Percentiles rank a stretch among this genome's conserved stretches.
phyloP scores from a whole-genome alignment of 2,113 vertebrate species.

The Sigmodon hispidus region DNA sequence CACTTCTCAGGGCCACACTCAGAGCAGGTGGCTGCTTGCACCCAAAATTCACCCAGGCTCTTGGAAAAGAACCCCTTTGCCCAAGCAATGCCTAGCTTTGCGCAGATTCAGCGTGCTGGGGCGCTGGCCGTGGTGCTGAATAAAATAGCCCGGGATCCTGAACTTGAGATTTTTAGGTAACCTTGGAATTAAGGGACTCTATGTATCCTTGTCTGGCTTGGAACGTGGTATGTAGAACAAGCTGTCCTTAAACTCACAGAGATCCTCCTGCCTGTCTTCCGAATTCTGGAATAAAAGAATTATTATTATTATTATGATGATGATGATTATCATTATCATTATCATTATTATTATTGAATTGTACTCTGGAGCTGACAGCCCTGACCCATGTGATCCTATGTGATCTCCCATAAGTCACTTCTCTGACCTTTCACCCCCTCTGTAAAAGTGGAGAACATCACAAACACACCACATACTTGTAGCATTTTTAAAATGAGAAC shows the following conservation, averaged over 20 bases:
- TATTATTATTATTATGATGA: no score
- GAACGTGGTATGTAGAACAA: background rate
- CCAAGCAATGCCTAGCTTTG: accelerated
- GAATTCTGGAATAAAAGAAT: background rate
- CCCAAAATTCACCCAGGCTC: background rate
- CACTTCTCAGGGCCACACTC: background rate
- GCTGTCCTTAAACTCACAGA: background rate
- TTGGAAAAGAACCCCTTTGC: background rate
- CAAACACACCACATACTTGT: background rate
- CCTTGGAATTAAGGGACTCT: background rate
- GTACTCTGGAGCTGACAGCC: background rate
- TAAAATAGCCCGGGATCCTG: no score
- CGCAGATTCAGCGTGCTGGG: background rate
- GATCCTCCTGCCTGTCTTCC: background rate
- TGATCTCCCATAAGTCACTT: background rate
- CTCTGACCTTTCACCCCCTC: background rate
- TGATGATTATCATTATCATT: no score
- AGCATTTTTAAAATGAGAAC: background rate
- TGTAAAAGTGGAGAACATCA: background rate
- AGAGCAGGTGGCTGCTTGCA: background rate
- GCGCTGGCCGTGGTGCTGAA: slow-evolving; percentile 41
- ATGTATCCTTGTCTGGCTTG: background rate
- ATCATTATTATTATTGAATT: background rate
- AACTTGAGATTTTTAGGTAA: background rate
- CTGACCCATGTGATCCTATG: background rate